These are phyloP conservation scores for Griposia aprilina DNA, from an alignment of 2,888 invertebrate genomes.

Conservation along the genomic window DNA sequence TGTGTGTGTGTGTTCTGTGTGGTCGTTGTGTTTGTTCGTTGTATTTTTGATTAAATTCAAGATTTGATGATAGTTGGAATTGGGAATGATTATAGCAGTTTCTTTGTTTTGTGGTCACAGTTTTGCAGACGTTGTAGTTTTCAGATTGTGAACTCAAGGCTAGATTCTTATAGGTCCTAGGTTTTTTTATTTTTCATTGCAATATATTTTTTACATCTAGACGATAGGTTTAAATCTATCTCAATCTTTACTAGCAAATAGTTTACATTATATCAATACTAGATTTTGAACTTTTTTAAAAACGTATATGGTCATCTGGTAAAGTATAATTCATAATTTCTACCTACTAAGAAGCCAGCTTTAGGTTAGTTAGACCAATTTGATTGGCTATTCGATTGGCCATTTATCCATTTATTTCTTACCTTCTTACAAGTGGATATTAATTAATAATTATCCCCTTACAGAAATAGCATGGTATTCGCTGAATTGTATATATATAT, in stretches of 20 bases:
- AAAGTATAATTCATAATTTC: background rate
- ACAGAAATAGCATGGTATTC: conserved; percentile 8
- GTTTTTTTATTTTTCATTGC: too few species aligned
- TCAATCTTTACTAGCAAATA: background rate
- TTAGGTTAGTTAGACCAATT: background rate
- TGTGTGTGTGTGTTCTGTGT: too few species aligned
- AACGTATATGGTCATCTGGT: too few species aligned
- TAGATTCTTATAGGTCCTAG: background rate
- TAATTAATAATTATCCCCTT: background rate
- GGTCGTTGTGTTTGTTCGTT: too few species aligned
- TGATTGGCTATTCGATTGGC: background rate
- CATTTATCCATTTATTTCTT: background rate
- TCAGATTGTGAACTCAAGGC: background rate
- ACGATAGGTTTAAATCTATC: background rate
- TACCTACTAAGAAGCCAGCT: too few species aligned
- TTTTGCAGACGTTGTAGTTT: background rate
- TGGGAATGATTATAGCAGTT: conserved; percentile 23
- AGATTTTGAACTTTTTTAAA: background rate
- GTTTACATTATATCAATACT: background rate
- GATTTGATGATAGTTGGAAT: conserved; percentile 21
- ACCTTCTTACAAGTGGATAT: background rate
- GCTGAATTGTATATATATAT: background rate
- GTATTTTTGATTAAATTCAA: conserved; percentile 9
- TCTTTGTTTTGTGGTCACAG: conserved; percentile 4
- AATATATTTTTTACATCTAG: too few species aligned